Evolutionary conservation across 2,888 invertebrate species (phyloP), one percentile per base, ranked within the genome.

Genomic region (Perdita meconis): DNA sequence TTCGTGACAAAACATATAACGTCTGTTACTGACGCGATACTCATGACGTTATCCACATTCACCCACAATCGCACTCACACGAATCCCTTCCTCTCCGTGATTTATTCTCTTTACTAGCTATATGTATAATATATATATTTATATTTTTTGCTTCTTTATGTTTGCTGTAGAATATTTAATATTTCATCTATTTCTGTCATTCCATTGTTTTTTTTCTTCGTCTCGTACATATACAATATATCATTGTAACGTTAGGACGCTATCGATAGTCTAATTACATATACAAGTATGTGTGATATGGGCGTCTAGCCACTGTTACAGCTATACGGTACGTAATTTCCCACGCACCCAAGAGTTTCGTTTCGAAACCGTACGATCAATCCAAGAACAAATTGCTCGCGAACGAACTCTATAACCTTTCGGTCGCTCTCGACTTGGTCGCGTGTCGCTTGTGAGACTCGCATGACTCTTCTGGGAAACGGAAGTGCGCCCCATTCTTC

Each of bases 1-100:
- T 87, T 89, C 85, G 86, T 89, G 90, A 90, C 88, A 90, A 91
- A 90, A 90, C 90, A 90, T 90, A 86, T 86, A 88, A 87, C 87
- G 86, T 85, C 86, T 80, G 83, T 88, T 84, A 78, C 72, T 83
- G 84, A 87, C 85, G 88, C 87, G 88, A 86, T 85, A 81, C 84
- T 80, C 84, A 81, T 88, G 83, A 86, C 83, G 87, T 47, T 88
- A 75, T 65, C 71, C 83, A 85, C 86, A 89, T 84, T 86, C 84
- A 81, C 42, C 63, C 82, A 10, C 47, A 36, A 16, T 78, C 79
- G 67, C 87, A 88, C 82, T 84, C 87, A 80, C 69, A 50, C 47
- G 71, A 76, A 71, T 74, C 50, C 53, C 69, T 64, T 74, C 61
- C 71, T 57, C 70, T 60, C 77, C 57, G 75, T 71, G 81, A 81